Evolutionary conservation across 2,113 vertebrate species (phyloP).

Genomic region (Pseudopipra pipra): DNA sequence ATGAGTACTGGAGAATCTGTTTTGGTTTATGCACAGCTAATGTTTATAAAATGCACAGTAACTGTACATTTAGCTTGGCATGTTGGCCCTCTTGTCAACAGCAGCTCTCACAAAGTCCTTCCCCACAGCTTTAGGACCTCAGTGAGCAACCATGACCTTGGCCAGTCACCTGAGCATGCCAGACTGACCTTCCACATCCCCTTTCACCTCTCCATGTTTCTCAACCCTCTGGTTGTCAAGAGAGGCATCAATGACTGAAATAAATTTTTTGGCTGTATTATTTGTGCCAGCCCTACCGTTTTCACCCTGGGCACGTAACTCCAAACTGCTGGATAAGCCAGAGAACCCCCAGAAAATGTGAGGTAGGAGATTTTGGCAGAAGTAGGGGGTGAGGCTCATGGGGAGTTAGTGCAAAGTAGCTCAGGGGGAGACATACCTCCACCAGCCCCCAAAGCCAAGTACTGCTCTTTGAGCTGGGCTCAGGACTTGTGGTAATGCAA

Average conservation of each 20-base stretch:
- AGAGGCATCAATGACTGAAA: neutral
- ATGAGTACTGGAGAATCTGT: neutral
- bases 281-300: neutral
- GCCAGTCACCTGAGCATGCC: rapidly evolving
- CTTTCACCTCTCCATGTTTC: neutral
- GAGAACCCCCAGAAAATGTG: neutral
- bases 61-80: neutral
- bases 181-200: neutral
- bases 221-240: neutral
- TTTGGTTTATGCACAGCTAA: neutral
- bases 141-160: rapidly evolving
- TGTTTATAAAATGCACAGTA: neutral
- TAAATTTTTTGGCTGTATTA: neutral
- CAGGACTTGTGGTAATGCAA: neutral
- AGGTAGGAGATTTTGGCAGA: neutral
- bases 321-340: neutral
- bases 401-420: neutral
- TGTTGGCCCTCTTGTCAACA: neutral
- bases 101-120: neutral
- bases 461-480: neutral
- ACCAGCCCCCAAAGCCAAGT: neutral
- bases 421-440: neutral
- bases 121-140: neutral
- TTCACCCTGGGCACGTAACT: neutral
- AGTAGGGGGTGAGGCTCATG: neutral